A percentile compares a stretch with the other conserved stretches of the same genome.
Conservation (phyloP, 2,797 vertebrate genomes). For the Leucoraja ocellata region DNA sequence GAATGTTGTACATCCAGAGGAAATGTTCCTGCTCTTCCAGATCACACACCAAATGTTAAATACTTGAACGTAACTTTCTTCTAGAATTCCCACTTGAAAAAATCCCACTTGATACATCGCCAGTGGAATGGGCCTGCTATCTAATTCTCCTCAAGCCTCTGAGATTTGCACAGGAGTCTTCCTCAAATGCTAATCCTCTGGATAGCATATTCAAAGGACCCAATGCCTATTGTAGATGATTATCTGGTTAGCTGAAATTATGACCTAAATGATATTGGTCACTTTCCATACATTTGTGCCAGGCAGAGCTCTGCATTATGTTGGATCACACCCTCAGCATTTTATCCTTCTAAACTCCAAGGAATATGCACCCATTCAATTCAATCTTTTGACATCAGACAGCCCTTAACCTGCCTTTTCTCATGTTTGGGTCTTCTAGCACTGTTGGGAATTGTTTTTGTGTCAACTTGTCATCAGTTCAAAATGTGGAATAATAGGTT, state of each 20-base stretch:
- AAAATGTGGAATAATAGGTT: background rate
- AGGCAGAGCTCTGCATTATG: background rate
- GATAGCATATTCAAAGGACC: background rate
- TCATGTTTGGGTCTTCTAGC: background rate
- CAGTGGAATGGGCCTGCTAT: background rate
- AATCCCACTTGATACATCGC: background rate
- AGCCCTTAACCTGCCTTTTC: background rate
- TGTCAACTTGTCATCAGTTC: background rate
- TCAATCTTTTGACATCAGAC: no score
- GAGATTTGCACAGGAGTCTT: background rate
- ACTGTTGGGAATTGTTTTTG: background rate
- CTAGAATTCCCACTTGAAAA: background rate
- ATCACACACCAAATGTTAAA: background rate
- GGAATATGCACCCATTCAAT: no score
- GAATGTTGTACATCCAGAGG: no score
- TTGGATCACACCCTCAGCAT: no score
- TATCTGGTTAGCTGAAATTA: background rate
- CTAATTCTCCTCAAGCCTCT: background rate
- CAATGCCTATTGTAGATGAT: background rate
- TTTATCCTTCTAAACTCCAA: no score
- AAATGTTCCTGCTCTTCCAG: background rate
- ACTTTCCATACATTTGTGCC: no score
- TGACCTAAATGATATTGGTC: no score
- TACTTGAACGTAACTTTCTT: background rate
- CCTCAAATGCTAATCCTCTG: background rate